These are phyloP conservation scores for Scylla paramamosain DNA, from an alignment of 1,140 invertebrate genomes.

Conservation along the genomic window DNA sequence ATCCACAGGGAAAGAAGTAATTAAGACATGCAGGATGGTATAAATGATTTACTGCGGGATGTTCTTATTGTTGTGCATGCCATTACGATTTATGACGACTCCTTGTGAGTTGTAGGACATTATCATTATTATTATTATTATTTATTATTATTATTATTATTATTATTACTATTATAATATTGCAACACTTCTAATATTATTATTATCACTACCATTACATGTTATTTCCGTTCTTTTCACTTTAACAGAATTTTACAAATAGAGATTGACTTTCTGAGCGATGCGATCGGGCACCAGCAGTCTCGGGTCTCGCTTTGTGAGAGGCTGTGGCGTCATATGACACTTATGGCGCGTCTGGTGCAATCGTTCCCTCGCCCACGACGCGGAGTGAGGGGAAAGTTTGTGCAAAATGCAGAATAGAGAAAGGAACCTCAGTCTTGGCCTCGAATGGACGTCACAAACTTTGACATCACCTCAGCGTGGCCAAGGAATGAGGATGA, in stretches of 20 bases:
- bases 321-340: neutral
- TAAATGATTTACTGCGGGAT: conserved; percentile 5
- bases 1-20: neutral
- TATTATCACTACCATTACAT: neutral
- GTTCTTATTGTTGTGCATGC: neutral
- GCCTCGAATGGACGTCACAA: neutral
- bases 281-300: no score
- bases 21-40: neutral
- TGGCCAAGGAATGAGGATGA: neutral
- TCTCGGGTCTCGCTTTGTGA: neutral
- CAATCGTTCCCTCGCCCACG: neutral
- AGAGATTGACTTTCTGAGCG: no score
- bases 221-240: neutral
- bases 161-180: conserved; percentile 1
- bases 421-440: neutral
- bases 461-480: neutral
- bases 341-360: neutral
- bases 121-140: neutral
- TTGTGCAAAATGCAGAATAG: neutral
- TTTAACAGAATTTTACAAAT: no score
- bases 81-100: neutral
- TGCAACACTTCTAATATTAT: neutral
- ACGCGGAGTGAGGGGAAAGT: neutral
- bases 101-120: neutral
- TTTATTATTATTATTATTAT: conserved; percentile 17